Evolutionary conservation across 2,797 vertebrate species (phyloP), one percentile per base, ranked within the genome.

Genomic region (Paedocypris micromegethes): DNA sequence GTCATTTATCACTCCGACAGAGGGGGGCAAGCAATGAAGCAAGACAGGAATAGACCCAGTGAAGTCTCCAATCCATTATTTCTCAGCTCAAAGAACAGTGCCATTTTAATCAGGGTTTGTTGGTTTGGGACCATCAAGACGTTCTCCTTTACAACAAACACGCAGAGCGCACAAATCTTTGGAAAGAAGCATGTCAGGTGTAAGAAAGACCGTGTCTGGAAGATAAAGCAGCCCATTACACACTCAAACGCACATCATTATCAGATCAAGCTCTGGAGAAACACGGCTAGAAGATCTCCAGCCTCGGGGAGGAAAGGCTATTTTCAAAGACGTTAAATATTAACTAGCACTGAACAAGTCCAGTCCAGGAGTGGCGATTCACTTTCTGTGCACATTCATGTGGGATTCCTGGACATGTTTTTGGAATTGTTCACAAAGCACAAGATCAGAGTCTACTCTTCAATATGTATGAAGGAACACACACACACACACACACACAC

Each of bases 161-260:
- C 23, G 23, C 23, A 23, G 23, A 23, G 23, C 23, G 43, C 6
- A 48, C 42, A 55, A 61, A 61, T 38, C 55, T 61, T 58, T 45
- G 48, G 9, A 61, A 68, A 64, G 40, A 51, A 50, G 43, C 3
- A 8, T 39, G 5, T 37, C 9, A 59, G 43, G 66, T 64, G 46
- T 61, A 40, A 37, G 42, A 64, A 61, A 57, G 55, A 40, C 45
- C 40, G n/a, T 9, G 43, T 50, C 9, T 47, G 6, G 23, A 37
- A 75, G 58, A 66, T 61, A 57, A 66, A 61, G n/a, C 40, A 67
- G 46, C 23, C 58, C 23, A 70, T 66, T 67, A 53, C 63, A 67
- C 68, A 74, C 7, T 9, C 48, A 51, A 64, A 50, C 45, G 70
- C 64, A 64, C 54, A 71, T 66, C 46, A 59, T 64, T 55, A 61